These are phyloP conservation scores for Oreochromis tanganicae DNA, from an alignment of 2,113 vertebrate species.

Conservation along the genomic window DNA sequence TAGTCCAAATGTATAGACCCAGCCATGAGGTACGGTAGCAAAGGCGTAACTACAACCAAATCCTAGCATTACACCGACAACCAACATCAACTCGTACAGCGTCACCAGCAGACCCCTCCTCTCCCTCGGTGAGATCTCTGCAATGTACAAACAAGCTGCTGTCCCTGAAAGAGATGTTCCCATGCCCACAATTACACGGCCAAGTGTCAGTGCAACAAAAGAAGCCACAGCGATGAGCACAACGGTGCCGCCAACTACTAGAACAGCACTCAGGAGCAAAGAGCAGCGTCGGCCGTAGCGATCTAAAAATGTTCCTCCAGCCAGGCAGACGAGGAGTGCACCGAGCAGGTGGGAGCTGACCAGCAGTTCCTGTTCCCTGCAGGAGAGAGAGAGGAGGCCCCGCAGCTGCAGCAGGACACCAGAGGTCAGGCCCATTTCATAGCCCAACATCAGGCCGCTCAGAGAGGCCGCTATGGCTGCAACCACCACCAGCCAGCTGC, in stretches of 20 bases:
- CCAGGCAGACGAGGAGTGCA: conserved; percentile 83
- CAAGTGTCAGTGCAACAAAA: conserved; percentile 74
- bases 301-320: conserved; percentile 85
- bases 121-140: conserved; percentile 87
- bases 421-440: conserved; percentile 89
- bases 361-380: conserved; percentile 85
- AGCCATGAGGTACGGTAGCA: conserved; percentile 75
- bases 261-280: conserved; percentile 80
- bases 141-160: conserved; percentile 88
- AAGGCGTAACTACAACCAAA: conserved; percentile 89
- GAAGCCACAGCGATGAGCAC: conserved; percentile 74
- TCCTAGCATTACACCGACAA: conserved; percentile 85
- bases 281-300: conserved; percentile 83
- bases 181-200: conserved; percentile 84
- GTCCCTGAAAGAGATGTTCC: conserved; percentile 88
- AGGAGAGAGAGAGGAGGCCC: conserved; percentile 77
- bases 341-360: conserved; percentile 89
- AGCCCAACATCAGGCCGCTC: conserved; percentile 92
- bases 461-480: conserved; percentile 80
- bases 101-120: conserved; percentile 88
- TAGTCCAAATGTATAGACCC: conserved; percentile 88
- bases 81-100: conserved; percentile 90
- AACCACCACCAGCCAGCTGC: conserved; percentile 77
- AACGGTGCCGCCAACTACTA: conserved; percentile 80
- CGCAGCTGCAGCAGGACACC: conserved; percentile 90